Base-by-base conservation (phyloP, 23 tunicate genomes). In the Ascidia mentula region DNA sequence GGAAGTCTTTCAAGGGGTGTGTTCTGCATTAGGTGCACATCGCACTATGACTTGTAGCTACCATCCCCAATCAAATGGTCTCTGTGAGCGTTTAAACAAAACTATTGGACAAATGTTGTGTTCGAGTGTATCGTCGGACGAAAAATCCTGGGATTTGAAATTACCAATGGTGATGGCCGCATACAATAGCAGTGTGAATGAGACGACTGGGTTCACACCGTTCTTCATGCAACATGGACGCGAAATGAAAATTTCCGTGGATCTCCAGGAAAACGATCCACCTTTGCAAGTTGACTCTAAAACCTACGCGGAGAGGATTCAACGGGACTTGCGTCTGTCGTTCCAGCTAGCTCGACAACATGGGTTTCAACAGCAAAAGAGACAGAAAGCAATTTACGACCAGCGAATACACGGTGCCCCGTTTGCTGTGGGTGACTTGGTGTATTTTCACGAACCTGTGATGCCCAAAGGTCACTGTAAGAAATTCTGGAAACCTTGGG, bases 201-300 rank as follows among this genome's bases (percentile, higher is more conserved):
- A 70, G 38, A 70, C 38, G 6, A 70, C 74, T 12, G 74, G 74
- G 31, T 70, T 20, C 39, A 70, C 74, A 1, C 74, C 74, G 13
- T 53, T 53, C 65, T 53, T 53, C 65, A 53, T 77, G 37, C 80
- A 40, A 35, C 36, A 45, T 22, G 35, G 40, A 9, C 80, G 65
- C 0, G 36, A 40, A 42, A 28, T 77, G 69, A 40, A 45, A 35
- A 40, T 77, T 32, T 59, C 80, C 2, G 70, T 40, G 28, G 36
- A 77, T 36, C 7, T 53, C 24, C 65, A 53, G 24, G 28, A 53
- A 53, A 53, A 53, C 24, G 65, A 53, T 53, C 65, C 65, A 9
- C 65, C 65, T 3, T 26, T 20, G 1, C 28, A 53, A 20, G 65
- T 53, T 3, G 13, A 26, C 4, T 28, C 65, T 5, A 28, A 9